A percentile compares a stretch with the other conserved stretches of the same genome.
Evolutionary conservation across 2,113 vertebrate genomes (phyloP).

Genomic region (Miniopterus natalensis): DNA sequence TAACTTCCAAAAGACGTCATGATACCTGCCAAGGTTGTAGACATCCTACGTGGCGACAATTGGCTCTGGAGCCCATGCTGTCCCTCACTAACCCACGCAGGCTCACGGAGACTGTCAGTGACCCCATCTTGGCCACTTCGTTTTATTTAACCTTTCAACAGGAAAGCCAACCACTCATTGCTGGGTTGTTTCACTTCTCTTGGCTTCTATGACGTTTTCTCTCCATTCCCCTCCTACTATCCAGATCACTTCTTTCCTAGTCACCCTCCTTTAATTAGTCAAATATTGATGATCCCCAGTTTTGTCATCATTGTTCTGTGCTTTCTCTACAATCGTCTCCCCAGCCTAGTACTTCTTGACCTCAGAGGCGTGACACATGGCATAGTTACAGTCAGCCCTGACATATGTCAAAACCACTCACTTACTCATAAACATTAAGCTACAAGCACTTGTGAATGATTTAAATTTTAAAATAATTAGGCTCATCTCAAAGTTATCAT

Average conservation of each 20-base stretch:
- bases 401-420: neutral
- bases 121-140: neutral
- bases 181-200: neutral
- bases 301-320: neutral
- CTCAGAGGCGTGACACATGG: neutral
- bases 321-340: neutral
- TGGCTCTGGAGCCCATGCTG: neutral
- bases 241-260: neutral
- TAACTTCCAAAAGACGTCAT: neutral
- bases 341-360: neutral
- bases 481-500: neutral
- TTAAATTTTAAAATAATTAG: constrained; percentile 20
- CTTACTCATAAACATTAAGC: neutral
- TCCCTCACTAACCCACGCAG: no score
- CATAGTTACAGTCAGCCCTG: neutral
- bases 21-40: neutral
- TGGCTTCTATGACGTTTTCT: neutral
- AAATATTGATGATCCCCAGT: neutral
- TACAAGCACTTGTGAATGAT: neutral
- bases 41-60: rapidly evolving
- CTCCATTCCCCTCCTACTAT: neutral
- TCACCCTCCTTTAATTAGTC: neutral
- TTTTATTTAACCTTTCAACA: neutral
- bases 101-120: neutral
- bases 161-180: neutral